Conservation (phyloP, 1,140 invertebrate species). For the Apis dorsata region DNA sequence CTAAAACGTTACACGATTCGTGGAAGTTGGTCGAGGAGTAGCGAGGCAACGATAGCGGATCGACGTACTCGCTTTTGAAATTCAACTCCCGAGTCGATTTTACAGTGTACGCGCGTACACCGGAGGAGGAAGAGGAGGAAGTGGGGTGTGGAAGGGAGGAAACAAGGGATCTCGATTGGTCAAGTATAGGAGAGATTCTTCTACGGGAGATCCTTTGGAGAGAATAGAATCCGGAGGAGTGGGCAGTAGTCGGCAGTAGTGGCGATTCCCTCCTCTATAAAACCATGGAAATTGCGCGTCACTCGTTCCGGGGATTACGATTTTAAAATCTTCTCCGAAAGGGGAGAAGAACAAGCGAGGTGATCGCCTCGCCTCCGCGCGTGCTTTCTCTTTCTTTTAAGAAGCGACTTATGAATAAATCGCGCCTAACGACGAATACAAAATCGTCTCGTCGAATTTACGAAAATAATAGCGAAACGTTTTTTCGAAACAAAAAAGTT, state of each 20-base stretch:
- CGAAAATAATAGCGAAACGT: too few relatives aligned
- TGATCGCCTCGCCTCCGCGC: too few relatives aligned
- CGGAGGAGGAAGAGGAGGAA: background rate
- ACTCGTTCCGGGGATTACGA: conserved; percentile 25
- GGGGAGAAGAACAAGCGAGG: background rate
- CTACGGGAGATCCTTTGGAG: conserved; percentile 2
- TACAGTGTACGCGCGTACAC: conserved; percentile 26
- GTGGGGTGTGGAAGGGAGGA: background rate
- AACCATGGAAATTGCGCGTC: conserved; percentile 37
- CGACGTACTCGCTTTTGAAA: conserved; percentile 60
- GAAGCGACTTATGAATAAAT: too few relatives aligned
- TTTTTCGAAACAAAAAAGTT: too few relatives aligned
- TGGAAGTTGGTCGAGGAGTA: conserved; percentile 16
- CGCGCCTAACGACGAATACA: too few relatives aligned
- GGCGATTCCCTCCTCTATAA: conserved; percentile 7
- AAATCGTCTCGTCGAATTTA: too few relatives aligned
- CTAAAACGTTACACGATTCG: conserved; percentile 51
- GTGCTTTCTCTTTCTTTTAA: too few relatives aligned
- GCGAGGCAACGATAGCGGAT: conserved; percentile 49
- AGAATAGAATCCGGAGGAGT: background rate
- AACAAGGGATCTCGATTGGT: conserved; percentile 59
- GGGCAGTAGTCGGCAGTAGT: background rate
- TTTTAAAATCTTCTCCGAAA: conserved; percentile 6
- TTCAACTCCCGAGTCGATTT: conserved; percentile 57
- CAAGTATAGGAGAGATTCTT: conserved; percentile 26